Evolutionary conservation across 2,113 vertebrate species (phyloP).

Genomic region (Azemiops feae): DNA sequence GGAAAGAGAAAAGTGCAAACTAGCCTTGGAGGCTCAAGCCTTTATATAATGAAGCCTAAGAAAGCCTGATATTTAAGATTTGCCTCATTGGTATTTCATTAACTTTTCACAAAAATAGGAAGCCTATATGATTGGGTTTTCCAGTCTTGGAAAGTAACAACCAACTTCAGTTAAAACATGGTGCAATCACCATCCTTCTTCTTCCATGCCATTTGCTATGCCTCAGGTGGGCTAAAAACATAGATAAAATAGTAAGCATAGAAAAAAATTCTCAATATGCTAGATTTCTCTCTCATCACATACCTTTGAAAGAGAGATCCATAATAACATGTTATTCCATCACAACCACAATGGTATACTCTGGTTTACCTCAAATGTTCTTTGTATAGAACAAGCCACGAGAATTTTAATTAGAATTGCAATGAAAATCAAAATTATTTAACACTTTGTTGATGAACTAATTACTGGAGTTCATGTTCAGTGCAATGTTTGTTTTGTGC

Average conservation of each 20-base stretch:
- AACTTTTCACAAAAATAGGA: conserved; percentile 37
- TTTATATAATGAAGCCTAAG: conserved; percentile 40
- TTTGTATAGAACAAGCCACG: not conserved
- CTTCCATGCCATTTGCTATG: not conserved
- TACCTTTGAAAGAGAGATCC: not conserved
- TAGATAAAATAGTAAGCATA: not conserved
- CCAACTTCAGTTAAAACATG: not conserved
- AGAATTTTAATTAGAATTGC: not conserved
- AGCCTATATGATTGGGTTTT: not conserved
- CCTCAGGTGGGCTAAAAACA: not conserved
- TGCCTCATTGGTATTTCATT: conserved; percentile 45
- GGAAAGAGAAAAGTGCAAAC: conserved; percentile 53
- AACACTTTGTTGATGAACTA: not conserved
- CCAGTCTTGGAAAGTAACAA: not conserved
- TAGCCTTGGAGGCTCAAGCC: conserved; percentile 24
- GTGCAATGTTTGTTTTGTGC: not conserved
- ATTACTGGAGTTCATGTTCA: not conserved
- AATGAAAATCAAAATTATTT: not conserved
- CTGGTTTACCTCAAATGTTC: not conserved
- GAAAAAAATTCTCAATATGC: no score
- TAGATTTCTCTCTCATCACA: not conserved
- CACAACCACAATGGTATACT: not conserved
- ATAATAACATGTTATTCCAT: not conserved
- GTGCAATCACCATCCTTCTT: not conserved
- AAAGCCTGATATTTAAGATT: conserved; percentile 59